Evolutionary conservation across 2,113 vertebrate species (phyloP), one percentile per base, ranked within the genome.

Genomic region (Tachysurus fulvidraco): DNA sequence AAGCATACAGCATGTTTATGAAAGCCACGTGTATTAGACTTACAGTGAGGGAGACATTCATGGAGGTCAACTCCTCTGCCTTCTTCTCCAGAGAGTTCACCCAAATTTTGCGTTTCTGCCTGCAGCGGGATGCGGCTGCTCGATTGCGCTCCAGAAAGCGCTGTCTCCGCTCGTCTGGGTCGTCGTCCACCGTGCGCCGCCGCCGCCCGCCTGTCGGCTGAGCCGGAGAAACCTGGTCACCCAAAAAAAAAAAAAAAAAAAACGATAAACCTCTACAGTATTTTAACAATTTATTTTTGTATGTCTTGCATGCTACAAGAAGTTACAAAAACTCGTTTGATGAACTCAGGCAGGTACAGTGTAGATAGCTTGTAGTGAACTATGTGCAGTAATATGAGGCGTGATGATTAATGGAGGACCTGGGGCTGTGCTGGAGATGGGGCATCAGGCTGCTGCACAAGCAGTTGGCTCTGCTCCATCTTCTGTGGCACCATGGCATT

Each of bases 91-190:
- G 91, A 30, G 97, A 98, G 16, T 90, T 95, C 67, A 99, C 98
- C 98, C 98, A 99, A 14, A 98, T 89, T 87, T 99, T 99, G 91
- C 98, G 96, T 8, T 99, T 99, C 90, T 99, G 98, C 3, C 98
- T 96, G 93, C 98, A 99, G 71, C 97, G 98, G 0, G 98, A 99
- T 0, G 98, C 98, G 0, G 98, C 98, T 0, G 98, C 98, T 1
- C 98, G 94, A 91, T 99, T 99, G 87, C 98, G 94, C 92, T 99
- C 98, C 74, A 99, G 94, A 91, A 99, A 99, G 3, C 98, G 96
- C 93, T 99, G 97, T 82, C 98, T 94, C 6, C 98, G 94, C 77
- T 99, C 98, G 44, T 99, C 98, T 0, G 98, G 98, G 88, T 99
- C 98, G 86, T 99, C 98, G 23, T 98, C 98, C 5, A 94, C 83